Evolutionary conservation across 30 jellyfish, hydroid and myxozoan genomes (phyloP).

Genomic region (Clytia hemisphaerica): DNA sequence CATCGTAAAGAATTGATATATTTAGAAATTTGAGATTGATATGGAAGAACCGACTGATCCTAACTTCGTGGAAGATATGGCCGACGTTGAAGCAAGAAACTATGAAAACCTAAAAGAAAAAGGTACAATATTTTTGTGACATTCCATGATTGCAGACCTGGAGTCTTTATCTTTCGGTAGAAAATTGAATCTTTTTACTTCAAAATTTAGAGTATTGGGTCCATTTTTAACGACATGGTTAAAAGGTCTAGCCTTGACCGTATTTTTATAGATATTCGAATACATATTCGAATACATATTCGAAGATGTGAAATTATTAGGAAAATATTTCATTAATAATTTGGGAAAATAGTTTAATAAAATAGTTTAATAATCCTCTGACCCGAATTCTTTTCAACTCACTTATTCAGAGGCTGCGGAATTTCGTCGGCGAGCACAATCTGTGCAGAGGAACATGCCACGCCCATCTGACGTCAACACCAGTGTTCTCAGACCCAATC

Average conservation of each 20-base stretch:
- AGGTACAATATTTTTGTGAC: too few species aligned
- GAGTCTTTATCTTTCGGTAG: too few species aligned
- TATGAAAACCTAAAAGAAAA: slow-evolving; percentile 38
- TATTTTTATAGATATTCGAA: not conserved
- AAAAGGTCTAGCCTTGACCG: too few species aligned
- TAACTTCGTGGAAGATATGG: slow-evolving; percentile 71
- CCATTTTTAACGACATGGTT: too few species aligned
- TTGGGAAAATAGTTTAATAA: not conserved
- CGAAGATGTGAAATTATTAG: not conserved
- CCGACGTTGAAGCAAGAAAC: slow-evolving; percentile 70
- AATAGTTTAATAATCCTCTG: not conserved
- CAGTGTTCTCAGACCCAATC: slow-evolving; percentile 69
- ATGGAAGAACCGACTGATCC: slow-evolving; percentile 35
- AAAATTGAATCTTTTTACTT: too few species aligned
- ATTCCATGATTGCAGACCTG: too few species aligned
- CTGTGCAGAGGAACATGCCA: slow-evolving; percentile 78
- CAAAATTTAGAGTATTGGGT: too few species aligned
- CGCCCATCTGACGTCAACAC: slow-evolving; percentile 91
- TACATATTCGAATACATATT: not conserved
- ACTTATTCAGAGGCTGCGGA: slow-evolving; percentile 42
- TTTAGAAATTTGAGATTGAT: slow-evolving; percentile 24
- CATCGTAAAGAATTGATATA: too few species aligned
- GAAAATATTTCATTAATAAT: not conserved
- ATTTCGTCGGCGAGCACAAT: slow-evolving; percentile 67
- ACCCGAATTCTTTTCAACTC: not conserved